Base-by-base conservation (phyloP, 1,140 invertebrate species). In the Cydia pomonella region DNA sequence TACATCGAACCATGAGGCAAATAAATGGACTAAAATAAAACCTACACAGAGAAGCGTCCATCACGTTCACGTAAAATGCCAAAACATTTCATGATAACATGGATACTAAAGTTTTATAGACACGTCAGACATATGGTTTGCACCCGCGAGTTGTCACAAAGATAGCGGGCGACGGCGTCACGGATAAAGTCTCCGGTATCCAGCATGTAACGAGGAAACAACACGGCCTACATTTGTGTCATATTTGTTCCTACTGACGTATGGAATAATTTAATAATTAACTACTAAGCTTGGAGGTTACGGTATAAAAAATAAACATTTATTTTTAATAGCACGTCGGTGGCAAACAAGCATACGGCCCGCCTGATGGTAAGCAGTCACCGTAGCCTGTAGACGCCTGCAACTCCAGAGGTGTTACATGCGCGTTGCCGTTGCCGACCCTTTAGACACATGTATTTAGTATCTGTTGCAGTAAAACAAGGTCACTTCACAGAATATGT, bases 161-260 rank as follows among this genome's bases (percentile, higher is more conserved):
- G 53, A 59, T 59, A 59, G 53, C 53, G 18, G 53, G 18, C 21
- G 53, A 59, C 53, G 21, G 53, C 53, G 21, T 59, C 53, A 23
- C 53, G 50, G 50, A 53, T 53, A 53, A 59, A 59, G 53, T 59
- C 53, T 59, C 53, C 53, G 9, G 53, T 59, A 23, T 59, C 53
- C 21, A 59, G 21, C 12, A 59, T 59, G 53, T 59, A 21, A 59
- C 53, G 53, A 23, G 53, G 21, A 59, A 23, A 23, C 21, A 59
- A 59, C 53, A 12, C 23, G 53, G 7, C 53, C 53, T 59, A 59
- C 53, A 59, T 59, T 59, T 59, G 21, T 23, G 53, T 21, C 53
- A 59, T 23, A 59, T 59, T 59, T 59, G 21, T 23, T 53, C 50
- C 6, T 4, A 53, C 16, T 50, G 47, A 50, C 47, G 47, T 50